Percentiles rank a stretch among this genome's conserved stretches.
phyloP scores from a whole-genome alignment of 1,140 invertebrate genomes.

The Leptopilina boulardi region DNA sequence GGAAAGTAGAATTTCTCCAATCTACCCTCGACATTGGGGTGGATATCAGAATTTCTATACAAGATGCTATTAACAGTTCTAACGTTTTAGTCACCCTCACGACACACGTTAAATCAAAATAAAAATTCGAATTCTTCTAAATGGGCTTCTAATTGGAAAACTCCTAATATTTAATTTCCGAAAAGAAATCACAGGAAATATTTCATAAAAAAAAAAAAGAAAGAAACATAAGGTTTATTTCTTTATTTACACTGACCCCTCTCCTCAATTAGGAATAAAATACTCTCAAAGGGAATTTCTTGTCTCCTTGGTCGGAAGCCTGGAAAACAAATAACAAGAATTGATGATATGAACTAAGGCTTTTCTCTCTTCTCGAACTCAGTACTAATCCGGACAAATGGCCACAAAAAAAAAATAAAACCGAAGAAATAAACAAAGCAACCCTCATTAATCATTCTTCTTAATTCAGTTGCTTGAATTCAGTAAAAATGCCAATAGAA shows the following conservation, averaged over 20 bases:
- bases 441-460: constrained; percentile 10
- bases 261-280: constrained; percentile 24
- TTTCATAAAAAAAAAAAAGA: neutral
- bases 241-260: constrained; percentile 1
- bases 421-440: neutral
- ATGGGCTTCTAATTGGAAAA: too few species aligned
- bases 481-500: neutral
- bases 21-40: too few species aligned
- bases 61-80: too few species aligned
- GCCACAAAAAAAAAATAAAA: neutral
- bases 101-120: too few species aligned
- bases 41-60: too few species aligned
- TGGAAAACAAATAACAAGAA: constrained; percentile 28
- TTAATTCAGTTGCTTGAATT: constrained; percentile 1
- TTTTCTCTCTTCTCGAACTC: neutral
- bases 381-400: constrained; percentile 7
- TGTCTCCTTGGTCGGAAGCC: constrained; percentile 7
- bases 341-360: constrained; percentile 28
- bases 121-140: too few species aligned
- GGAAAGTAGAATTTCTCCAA: too few species aligned
- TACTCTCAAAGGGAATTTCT: constrained; percentile 18
- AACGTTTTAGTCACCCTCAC: too few species aligned
- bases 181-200: neutral
- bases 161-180: constrained; percentile 1
- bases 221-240: neutral